A percentile compares a stretch with the other conserved stretches of the same genome.
These are phyloP conservation scores for Mesochorus sp. DNA, from an alignment of 2,888 invertebrate genomes.

Conservation along the genomic window DNA sequence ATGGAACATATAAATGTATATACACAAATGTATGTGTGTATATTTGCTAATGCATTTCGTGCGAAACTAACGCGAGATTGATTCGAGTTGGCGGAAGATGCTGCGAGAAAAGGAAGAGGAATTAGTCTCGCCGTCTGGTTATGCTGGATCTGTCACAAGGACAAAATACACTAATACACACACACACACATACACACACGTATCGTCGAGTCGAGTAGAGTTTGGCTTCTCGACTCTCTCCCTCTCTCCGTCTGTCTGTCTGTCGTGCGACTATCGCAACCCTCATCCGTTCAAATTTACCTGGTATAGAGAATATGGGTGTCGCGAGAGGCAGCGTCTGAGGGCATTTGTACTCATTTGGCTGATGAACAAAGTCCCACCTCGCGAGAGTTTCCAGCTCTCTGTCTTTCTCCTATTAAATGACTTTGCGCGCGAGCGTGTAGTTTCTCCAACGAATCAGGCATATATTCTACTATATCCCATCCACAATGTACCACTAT, in stretches of 20 bases:
- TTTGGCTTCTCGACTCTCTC: conserved; percentile 21
- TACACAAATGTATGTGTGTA: no score
- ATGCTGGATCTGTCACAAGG: conserved; percentile 18
- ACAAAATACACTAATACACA: neutral
- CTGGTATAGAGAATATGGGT: conserved; percentile 9
- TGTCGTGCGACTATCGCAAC: conserved; percentile 66
- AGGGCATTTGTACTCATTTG: conserved; percentile 75
- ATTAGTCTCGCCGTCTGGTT: conserved; percentile 37
- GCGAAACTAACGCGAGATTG: conserved; percentile 70
- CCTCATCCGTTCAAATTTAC: conserved; percentile 74
- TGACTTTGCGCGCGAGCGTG: conserved; percentile 64
- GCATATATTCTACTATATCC: conserved; percentile 22
- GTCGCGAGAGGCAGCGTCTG: conserved; percentile 37
- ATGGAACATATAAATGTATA: conserved; percentile 5
- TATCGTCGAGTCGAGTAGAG: conserved; percentile 15
- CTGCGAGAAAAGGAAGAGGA: conserved; percentile 35
- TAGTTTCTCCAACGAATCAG: conserved; percentile 40
- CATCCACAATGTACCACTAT: conserved; percentile 2
- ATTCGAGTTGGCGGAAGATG: conserved; percentile 72
- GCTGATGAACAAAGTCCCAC: conserved; percentile 73
- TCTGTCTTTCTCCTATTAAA: conserved; percentile 60
- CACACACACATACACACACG: neutral
- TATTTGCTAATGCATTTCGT: conserved; percentile 63
- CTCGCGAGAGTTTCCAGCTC: conserved; percentile 57
- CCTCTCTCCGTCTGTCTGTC: conserved; percentile 14